These are phyloP conservation scores for Platanista minor DNA, from an alignment of 2,113 vertebrate species.

Conservation along the genomic window DNA sequence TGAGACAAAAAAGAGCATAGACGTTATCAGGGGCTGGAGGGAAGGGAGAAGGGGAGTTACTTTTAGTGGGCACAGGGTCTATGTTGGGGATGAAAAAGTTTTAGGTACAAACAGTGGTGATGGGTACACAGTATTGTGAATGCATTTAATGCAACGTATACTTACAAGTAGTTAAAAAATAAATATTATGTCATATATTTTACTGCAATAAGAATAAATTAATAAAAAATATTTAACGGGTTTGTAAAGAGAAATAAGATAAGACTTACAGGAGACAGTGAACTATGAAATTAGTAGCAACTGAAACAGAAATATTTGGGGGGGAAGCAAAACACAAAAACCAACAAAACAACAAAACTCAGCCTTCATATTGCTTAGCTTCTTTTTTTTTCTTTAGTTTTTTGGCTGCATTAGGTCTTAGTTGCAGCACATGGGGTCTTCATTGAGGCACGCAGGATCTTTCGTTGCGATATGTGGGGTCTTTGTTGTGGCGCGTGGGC, in stretches of 20 bases:
- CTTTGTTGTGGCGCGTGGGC: too few relatives aligned
- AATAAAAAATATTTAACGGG: not conserved
- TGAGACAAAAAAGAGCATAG: not conserved
- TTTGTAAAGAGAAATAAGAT: constrained; percentile 51
- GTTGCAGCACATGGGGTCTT: too few relatives aligned
- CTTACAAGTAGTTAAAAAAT: not conserved
- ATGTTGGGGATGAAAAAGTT: not conserved
- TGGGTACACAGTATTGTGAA: not conserved
- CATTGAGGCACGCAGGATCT: too few relatives aligned
- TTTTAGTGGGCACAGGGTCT: not conserved
- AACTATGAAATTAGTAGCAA: constrained; percentile 66
- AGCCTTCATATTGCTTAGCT: not conserved
- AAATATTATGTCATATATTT: not conserved
- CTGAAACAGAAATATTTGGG: constrained; percentile 57
- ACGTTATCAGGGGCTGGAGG: not conserved
- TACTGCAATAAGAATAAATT: not conserved
- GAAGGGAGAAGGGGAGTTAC: not conserved
- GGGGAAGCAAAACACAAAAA: not conserved
- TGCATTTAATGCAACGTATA: not conserved
- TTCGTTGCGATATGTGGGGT: too few relatives aligned
- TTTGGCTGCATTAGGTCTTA: too few relatives aligned
- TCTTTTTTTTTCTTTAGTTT: not conserved
- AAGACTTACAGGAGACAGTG: constrained; percentile 38
- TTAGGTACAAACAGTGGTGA: not conserved
- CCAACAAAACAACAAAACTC: not conserved